Percentiles rank a stretch among this genome's conserved stretches.
Evolutionary conservation across 2,113 vertebrate species (phyloP).

Genomic region (Salminus brasiliensis): DNA sequence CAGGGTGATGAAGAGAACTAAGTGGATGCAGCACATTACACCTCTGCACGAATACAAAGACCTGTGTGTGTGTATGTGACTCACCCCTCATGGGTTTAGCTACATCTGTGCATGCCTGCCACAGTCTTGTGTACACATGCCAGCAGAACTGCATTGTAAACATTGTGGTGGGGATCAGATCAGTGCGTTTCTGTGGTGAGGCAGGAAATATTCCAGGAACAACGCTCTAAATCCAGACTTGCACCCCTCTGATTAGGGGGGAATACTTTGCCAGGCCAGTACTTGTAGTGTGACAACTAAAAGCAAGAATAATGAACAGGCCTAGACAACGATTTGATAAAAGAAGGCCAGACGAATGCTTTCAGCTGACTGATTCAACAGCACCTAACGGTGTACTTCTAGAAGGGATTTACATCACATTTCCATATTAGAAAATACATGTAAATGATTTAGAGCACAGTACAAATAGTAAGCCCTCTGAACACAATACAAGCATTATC

Average conservation of each 20-base stretch:
- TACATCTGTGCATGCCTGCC: background rate
- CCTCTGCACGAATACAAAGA: background rate
- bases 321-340: background rate
- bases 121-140: constrained; percentile 9
- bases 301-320: background rate
- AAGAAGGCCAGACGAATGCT: background rate
- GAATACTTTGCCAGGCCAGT: background rate
- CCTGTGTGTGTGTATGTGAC: constrained; percentile 1
- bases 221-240: background rate
- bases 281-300: background rate
- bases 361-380: background rate
- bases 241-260: background rate
- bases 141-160: background rate
- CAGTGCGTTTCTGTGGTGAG: constrained; percentile 6
- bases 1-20: background rate
- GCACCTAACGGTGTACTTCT: background rate
- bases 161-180: constrained; percentile 8
- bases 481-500: background rate
- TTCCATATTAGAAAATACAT: background rate
- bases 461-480: background rate
- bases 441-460: background rate
- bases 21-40: background rate
- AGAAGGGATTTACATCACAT: background rate
- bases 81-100: background rate
- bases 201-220: background rate